Percentiles rank a stretch among this genome's conserved stretches.
Evolutionary conservation across 2,113 vertebrate genomes (phyloP).

Genomic region (Pseudorasbora parva): DNA sequence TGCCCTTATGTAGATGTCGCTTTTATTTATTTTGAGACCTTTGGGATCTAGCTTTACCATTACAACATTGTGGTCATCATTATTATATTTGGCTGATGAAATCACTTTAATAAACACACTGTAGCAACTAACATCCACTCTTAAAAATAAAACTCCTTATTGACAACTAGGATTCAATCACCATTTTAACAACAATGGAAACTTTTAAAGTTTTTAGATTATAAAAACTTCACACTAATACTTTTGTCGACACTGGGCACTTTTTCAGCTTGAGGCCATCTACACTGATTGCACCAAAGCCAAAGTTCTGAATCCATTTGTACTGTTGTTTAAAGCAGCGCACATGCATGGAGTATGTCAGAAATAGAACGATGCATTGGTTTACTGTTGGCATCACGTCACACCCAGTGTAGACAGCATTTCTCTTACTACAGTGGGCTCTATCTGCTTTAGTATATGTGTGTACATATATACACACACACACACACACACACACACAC

Average conservation of each 20-base stretch:
- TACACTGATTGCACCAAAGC: neutral
- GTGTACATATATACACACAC: no score
- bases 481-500: no score
- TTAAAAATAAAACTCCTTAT: neutral
- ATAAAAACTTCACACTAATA: no score
- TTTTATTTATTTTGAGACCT: slow-evolving; percentile 51
- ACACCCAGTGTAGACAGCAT: neutral
- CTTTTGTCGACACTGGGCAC: no score
- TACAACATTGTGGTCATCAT: neutral
- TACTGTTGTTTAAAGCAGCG: neutral
- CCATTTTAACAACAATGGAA: no score
- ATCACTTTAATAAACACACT: neutral
- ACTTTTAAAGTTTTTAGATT: no score
- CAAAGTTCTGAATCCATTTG: neutral
- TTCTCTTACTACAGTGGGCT: neutral
- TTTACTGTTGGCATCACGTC: neutral
- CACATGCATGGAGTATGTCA: neutral
- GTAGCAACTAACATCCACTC: neutral
- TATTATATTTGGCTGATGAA: neutral
- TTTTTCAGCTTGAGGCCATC: neutral
- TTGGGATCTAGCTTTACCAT: slow-evolving; percentile 43
- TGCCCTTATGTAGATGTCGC: slow-evolving; percentile 66
- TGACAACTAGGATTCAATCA: neutral
- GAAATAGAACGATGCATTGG: neutral
- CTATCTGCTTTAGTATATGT: neutral